Percentiles rank a stretch among this genome's conserved stretches.
Conservation (phyloP, 2,113 vertebrate genomes). For the Scopus umbretta region DNA sequence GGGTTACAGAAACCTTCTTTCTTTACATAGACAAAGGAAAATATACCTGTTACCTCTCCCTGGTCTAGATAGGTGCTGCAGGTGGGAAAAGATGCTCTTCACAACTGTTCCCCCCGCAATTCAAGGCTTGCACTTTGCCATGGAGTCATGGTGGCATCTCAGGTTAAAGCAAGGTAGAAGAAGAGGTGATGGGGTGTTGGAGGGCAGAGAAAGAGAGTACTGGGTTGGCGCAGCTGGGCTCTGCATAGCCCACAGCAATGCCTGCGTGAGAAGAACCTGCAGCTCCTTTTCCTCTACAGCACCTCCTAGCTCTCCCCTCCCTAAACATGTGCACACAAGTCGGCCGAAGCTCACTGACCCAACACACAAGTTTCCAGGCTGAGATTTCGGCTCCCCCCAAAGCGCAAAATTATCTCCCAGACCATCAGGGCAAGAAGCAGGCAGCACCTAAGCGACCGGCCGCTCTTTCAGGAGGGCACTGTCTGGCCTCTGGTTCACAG, state of each 20-base stretch:
- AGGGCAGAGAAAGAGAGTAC: not conserved
- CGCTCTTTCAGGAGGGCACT: not conserved
- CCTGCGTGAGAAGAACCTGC: not conserved
- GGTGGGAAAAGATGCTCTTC: not conserved
- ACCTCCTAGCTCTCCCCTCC: not conserved
- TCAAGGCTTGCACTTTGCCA: not conserved
- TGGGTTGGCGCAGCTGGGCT: accelerated
- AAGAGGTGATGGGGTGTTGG: not conserved
- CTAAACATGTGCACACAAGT: not conserved
- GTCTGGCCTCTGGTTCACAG: not conserved
- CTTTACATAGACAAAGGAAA: not conserved
- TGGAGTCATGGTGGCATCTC: not conserved
- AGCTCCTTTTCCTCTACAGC: not conserved
- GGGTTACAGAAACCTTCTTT: not conserved
- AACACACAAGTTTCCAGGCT: not conserved
- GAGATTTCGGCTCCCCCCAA: not conserved
- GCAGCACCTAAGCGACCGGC: not conserved
- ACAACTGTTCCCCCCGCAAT: not conserved
- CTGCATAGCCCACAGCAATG: not conserved
- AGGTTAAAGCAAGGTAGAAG: not conserved
- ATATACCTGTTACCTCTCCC: not conserved
- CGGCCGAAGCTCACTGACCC: not conserved
- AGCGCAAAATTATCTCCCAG: not conserved
- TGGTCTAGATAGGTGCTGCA: not conserved
- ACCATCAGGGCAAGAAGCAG: not conserved